Base-by-base conservation (phyloP, 2,113 vertebrate species). In the Odobenus rosmarus region DNA sequence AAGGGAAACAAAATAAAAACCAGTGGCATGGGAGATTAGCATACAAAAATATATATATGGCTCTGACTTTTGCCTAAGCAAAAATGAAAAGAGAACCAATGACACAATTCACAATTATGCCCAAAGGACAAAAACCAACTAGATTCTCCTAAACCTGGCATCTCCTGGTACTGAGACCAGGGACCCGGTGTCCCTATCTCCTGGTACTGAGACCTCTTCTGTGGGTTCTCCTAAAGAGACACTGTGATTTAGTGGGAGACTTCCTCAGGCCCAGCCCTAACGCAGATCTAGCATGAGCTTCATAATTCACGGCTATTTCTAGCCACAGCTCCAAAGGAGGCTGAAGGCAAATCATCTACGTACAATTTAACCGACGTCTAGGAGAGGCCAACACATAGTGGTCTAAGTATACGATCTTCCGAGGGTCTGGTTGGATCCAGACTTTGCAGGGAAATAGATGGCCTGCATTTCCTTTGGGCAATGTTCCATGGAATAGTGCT, bases 61-160 rank as follows among this genome's bases (percentile, higher is more conserved):
- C 74, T 72, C 82, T 81, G 64, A 49, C 46, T 19, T 81, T 94
- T 69, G 76, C 61, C 74, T 61, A 36, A 59, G 74, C 28, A 77
- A 90, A 88, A 36, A 77, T 69, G 61, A 81, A 95, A 94, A 69
- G 6, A 81, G 89, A 69, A 93, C 49, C 59, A 77, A 61, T 23
- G 84, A 90, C 19, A 69, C 57, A 62, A 84, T 76, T 55, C 53
- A 42, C 31, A 62, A 84, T 76, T 90, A 42, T 21, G 28, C 74
- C 64, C 12, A 7, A 91, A 85, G 76, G 57, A 88, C 3, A n/a
- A 93, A 86, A 91, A 53, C 49, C 76, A 90, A 84, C 26, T 51
- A 57, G 57, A 74, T 88, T 89, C 42, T 92, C 49, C 62, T 88
- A 51, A 91, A 31, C 49, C 46, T 46, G 67, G 69, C 42, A 23